These are phyloP conservation scores for Ceratina australensis DNA, from an alignment of 1,140 invertebrate species.

Conservation along the genomic window DNA sequence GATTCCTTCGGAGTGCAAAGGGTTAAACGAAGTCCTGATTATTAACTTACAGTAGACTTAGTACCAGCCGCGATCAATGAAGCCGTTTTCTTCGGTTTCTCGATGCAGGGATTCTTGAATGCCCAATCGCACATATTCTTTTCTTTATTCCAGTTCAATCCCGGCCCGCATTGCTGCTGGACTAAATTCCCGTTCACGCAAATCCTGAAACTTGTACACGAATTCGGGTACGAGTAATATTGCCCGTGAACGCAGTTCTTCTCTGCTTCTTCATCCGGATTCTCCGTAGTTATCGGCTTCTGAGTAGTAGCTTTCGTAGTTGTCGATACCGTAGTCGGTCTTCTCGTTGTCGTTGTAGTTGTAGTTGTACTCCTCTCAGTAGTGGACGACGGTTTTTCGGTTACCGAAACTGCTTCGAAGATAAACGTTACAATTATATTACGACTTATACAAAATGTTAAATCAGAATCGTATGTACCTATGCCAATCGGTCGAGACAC, in stretches of 20 bases:
- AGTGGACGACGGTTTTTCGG: constrained; percentile 2
- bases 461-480: not conserved
- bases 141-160: constrained; percentile 84
- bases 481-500: not conserved
- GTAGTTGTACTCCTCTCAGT: constrained; percentile 36
- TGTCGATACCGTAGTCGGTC: constrained; percentile 42
- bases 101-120: constrained; percentile 76
- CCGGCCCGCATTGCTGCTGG: constrained; percentile 84
- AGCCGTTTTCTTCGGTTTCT: constrained; percentile 56
- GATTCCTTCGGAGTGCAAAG: too few relatives aligned
- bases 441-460: too few relatives aligned
- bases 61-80: constrained; percentile 50
- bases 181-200: constrained; percentile 85
- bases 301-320: constrained; percentile 22
- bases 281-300: constrained; percentile 32
- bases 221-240: constrained; percentile 78
- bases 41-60: constrained; percentile 28
- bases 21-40: too few relatives aligned
- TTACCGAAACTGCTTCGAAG: not conserved
- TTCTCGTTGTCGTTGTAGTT: constrained; percentile 35
- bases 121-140: constrained; percentile 86
- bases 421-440: not conserved
- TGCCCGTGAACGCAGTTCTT: constrained; percentile 77
- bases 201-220: constrained; percentile 85
- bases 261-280: constrained; percentile 40